Evolutionary conservation across 2,888 invertebrate species (phyloP).

Genomic region (Fabriciana adippe): DNA sequence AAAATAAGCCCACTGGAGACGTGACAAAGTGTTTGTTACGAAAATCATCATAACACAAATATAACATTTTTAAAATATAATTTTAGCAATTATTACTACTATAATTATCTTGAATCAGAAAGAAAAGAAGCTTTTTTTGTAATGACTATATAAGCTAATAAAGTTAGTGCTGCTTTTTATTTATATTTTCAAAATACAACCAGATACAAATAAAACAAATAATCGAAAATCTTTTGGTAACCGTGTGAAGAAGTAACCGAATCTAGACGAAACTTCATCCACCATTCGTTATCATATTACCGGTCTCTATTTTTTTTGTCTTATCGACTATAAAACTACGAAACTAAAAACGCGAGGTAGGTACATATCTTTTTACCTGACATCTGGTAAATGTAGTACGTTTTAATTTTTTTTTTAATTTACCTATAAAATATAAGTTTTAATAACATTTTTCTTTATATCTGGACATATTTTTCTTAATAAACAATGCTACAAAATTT

Average conservation of each 20-base stretch:
- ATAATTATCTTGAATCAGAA: no score
- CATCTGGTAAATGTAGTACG: constrained; percentile 45
- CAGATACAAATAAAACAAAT: constrained; percentile 6
- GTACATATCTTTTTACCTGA: constrained; percentile 62
- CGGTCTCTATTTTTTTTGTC: constrained; percentile 58
- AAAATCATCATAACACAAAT: constrained; percentile 23
- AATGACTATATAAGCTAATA: no score
- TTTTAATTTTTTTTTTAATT: background rate
- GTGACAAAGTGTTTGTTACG: constrained; percentile 28
- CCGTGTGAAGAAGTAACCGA: constrained; percentile 60
- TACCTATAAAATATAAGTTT: background rate
- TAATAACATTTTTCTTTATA: background rate
- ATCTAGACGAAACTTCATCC: constrained; percentile 73
- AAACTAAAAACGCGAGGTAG: constrained; percentile 56
- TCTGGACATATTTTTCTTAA: no score
- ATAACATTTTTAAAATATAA: constrained; percentile 4
- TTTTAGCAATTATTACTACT: background rate
- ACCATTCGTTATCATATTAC: constrained; percentile 63
- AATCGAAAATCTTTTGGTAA: constrained; percentile 36
- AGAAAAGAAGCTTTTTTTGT: no score
- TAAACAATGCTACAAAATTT: no score
- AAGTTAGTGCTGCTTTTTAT: background rate
- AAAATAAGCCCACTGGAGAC: constrained; percentile 52
- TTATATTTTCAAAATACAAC: background rate
- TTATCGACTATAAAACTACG: constrained; percentile 63